phyloP scores from a whole-genome alignment of 1,140 invertebrate genomes.

The Drosophila murphyi region DNA sequence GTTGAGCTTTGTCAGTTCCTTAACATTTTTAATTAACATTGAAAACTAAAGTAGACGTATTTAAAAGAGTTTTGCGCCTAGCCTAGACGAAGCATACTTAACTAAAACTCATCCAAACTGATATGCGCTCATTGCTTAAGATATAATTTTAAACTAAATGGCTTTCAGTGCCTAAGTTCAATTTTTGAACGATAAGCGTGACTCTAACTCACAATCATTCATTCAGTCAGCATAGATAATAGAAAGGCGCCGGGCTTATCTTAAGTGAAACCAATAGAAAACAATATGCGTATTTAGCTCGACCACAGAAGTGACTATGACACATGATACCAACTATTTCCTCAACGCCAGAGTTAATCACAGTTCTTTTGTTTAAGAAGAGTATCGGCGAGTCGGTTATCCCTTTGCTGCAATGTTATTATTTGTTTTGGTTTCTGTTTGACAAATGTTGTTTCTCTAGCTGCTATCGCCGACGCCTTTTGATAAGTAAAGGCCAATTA shows the following conservation, averaged over 20 bases:
- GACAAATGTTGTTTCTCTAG: slow-evolving; percentile 9
- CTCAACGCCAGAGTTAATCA: too few species aligned
- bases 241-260: too few species aligned
- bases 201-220: too few species aligned
- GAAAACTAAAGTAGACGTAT: not conserved
- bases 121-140: too few species aligned
- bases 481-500: slow-evolving; percentile 32
- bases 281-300: too few species aligned
- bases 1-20: slow-evolving; percentile 24
- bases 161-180: not conserved
- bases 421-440: slow-evolving; percentile 6
- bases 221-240: too few species aligned
- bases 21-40: slow-evolving; percentile 7
- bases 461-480: slow-evolving; percentile 19
- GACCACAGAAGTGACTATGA: too few species aligned
- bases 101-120: too few species aligned
- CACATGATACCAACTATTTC: not conserved
- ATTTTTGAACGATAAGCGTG: not conserved
- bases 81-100: too few species aligned
- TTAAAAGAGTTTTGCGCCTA: not conserved
- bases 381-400: not conserved
- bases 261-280: too few species aligned
- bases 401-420: not conserved
- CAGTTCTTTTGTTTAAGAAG: not conserved
- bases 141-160: too few species aligned